Percentiles rank a stretch among this genome's conserved stretches.
Evolutionary conservation across 2,797 vertebrate species (phyloP).

Genomic region (Melanitta fusca): DNA sequence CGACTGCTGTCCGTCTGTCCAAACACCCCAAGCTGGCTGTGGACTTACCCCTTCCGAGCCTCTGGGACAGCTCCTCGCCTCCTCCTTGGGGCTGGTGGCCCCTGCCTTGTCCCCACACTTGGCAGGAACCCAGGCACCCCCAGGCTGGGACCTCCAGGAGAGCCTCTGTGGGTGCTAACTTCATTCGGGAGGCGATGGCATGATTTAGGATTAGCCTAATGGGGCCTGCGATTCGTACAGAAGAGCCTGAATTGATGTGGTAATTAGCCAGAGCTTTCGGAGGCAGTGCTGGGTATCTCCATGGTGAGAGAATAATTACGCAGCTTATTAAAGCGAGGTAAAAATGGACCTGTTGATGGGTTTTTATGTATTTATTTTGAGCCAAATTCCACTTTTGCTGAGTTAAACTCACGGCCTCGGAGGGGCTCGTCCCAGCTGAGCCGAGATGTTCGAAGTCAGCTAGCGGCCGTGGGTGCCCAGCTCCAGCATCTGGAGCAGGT

Average conservation of each 20-base stretch:
- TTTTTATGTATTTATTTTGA: not conserved
- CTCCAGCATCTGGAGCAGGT: not conserved
- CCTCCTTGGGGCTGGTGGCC: not conserved
- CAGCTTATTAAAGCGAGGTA: not conserved
- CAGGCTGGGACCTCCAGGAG: too few relatives aligned
- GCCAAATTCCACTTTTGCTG: not conserved
- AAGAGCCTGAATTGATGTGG: slow-evolving; percentile 32
- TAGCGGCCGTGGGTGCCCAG: not conserved
- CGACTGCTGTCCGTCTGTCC: not conserved
- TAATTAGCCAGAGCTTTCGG: slow-evolving; percentile 31
- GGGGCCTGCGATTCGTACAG: not conserved
- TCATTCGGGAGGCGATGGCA: slow-evolving; percentile 19
- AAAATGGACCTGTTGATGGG: not conserved
- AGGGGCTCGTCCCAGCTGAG: not conserved
- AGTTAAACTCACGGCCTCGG: not conserved
- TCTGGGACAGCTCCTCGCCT: accelerated
- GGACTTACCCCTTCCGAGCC: not conserved
- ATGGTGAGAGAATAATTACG: not conserved
- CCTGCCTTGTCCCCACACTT: not conserved
- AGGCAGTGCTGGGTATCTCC: not conserved
- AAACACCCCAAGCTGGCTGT: accelerated
- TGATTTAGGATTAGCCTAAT: slow-evolving; percentile 27
- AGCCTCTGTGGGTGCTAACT: not conserved
- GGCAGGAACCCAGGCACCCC: too few relatives aligned
- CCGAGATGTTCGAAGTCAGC: not conserved